These are phyloP conservation scores for Oikopleura dioica DNA, from an alignment of 23 tunicate species.

Conservation along the genomic window DNA sequence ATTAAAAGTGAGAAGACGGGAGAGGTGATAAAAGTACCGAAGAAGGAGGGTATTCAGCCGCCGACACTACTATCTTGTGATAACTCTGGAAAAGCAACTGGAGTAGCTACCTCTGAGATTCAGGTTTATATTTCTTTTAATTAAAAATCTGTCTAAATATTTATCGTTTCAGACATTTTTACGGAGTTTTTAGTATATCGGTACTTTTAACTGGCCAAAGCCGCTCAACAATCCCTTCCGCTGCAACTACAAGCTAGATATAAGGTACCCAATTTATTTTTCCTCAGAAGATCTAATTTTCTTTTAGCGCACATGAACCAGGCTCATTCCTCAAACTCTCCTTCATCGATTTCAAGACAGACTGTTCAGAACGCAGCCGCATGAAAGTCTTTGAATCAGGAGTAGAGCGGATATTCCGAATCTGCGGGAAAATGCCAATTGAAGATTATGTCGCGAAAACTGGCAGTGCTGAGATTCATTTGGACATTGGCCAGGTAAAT, in stretches of 20 bases:
- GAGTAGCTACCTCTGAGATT: too few relatives aligned
- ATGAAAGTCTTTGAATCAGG: not conserved
- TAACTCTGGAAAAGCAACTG: too few relatives aligned
- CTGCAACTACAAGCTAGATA: not conserved
- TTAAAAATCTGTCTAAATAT: too few relatives aligned
- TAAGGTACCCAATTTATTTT: too few relatives aligned
- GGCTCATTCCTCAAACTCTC: slow-evolving; percentile 2
- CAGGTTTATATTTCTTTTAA: too few relatives aligned
- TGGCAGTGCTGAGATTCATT: not conserved
- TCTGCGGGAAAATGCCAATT: not conserved
- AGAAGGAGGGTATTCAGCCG: too few relatives aligned
- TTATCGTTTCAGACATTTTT: too few relatives aligned
- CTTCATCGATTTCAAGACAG: not conserved
- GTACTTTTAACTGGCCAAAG: not conserved
- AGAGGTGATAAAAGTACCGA: too few relatives aligned
- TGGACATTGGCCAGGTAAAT: not conserved
- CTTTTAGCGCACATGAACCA: not conserved
- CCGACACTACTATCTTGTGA: too few relatives aligned
- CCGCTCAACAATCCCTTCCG: not conserved
- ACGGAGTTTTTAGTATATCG: slow-evolving; percentile 1
- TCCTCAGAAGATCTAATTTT: too few relatives aligned
- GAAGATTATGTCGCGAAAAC: not conserved
- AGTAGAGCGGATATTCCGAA: not conserved
- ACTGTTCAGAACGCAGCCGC: not conserved
- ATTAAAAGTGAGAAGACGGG: too few relatives aligned